Evolutionary conservation across 1,140 invertebrate species (phyloP), one percentile per base, ranked within the genome.

Genomic region (Ephestia elutella): DNA sequence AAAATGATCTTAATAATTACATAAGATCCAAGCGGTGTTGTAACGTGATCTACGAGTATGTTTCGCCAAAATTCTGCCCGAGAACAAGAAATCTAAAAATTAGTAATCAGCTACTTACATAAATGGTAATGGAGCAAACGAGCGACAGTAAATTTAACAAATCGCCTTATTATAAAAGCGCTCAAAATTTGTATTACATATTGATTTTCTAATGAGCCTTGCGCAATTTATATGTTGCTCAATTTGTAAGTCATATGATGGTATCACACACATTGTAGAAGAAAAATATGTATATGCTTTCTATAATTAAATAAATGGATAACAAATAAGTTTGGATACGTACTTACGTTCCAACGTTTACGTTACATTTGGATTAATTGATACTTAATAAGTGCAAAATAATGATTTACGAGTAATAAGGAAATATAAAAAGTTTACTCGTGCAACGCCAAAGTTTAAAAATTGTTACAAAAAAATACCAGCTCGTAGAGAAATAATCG

Each of bases 241-340:
- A 44, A 44, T 44, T 15, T 44, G n/a, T 44, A 44, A 10, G 7
- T 44, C 38, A 13, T 8, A 44, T 44, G 38, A 44, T 15, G 38
- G 1, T 2, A 57, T 32, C 28, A 49, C 10, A 51, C 17, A 49
- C 44, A 57, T 17, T 10, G n/a, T 25, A 19, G 53, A 62, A 57
- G 48, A 49, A 57, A 48, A 48, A 57, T 54, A 49, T 35, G 38
- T 51, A 48, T 50, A 21, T 48, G 49, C 32, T 28, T 32, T 21
- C 44, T 38, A 55, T 28, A 28, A 5, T 3, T 28, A 28, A 28
- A 8, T 5, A 28, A 28, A 8, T 28, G n/a, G n/a, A n/a, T n/a
- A n/a, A n/a, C n/a, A n/a, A n/a, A n/a, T n/a, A n/a, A n/a, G n/a
- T n/a, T n/a, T n/a, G n/a, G n/a, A n/a, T n/a, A n/a, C n/a, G n/a